Conservation (phyloP, 2,797 vertebrate species). For the Psittacula echo region DNA sequence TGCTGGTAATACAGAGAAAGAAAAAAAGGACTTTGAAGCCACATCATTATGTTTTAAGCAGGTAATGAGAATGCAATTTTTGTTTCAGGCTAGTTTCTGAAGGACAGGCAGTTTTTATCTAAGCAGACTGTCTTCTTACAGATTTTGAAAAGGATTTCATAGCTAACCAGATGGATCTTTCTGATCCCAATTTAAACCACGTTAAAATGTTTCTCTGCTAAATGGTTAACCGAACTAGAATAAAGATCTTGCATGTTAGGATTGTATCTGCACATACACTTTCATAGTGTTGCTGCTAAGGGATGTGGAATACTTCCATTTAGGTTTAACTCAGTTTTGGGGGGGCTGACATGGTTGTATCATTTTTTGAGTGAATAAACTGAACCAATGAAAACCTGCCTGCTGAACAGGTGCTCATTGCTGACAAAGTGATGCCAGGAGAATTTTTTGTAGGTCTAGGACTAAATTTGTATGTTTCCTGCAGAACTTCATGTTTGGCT, state of each 20-base stretch:
- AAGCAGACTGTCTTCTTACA: background rate
- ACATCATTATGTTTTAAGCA: background rate
- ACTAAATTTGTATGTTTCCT: background rate
- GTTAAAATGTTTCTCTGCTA: background rate
- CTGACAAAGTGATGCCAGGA: background rate
- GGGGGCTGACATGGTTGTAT: background rate
- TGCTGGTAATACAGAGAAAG: background rate
- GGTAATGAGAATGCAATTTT: background rate
- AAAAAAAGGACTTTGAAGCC: background rate
- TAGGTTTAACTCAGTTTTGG: background rate
- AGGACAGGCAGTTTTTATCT: background rate
- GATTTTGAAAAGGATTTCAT: background rate
- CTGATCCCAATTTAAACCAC: background rate
- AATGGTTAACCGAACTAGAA: background rate
- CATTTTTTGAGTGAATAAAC: background rate
- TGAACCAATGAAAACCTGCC: background rate
- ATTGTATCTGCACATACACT: background rate
- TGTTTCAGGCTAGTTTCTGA: background rate
- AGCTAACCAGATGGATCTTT: background rate
- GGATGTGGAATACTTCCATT: background rate
- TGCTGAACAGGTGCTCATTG: background rate
- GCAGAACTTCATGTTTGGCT: background rate
- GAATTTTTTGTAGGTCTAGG: background rate
- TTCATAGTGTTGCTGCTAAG: background rate
- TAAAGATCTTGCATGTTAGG: background rate